Evolutionary conservation across 2,113 vertebrate species (phyloP).

Genomic region (Oryzias curvinotus): DNA sequence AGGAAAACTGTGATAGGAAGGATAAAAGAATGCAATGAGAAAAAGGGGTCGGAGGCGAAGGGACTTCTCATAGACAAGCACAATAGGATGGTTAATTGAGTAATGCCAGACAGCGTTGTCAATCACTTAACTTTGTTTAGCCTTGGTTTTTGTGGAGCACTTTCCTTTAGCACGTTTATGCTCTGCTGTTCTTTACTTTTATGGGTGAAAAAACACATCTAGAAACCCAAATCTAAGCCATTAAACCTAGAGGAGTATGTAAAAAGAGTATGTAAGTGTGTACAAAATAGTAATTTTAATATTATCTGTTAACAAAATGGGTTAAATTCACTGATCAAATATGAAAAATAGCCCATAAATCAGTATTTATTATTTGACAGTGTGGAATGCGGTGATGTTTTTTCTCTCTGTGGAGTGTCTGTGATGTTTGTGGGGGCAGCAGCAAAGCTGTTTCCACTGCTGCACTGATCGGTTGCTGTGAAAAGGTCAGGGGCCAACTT

Average conservation of each 20-base stretch:
- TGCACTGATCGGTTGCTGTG: constrained; percentile 47
- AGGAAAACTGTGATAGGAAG: constrained; percentile 89
- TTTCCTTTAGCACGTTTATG: constrained; percentile 59
- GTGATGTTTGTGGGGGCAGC: constrained; percentile 69
- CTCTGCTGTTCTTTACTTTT: background rate
- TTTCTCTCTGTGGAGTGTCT: constrained; percentile 33
- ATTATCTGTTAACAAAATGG: too few species aligned
- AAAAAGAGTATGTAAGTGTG: too few species aligned
- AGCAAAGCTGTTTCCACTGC: constrained; percentile 70
- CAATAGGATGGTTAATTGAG: constrained; percentile 99
- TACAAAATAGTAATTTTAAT: too few species aligned
- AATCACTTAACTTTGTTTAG: constrained; percentile 98
- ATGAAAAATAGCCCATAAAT: background rate
- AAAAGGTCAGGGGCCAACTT: constrained; percentile 88
- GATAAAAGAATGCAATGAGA: constrained; percentile 73
- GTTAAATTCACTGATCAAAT: background rate
- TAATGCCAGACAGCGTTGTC: constrained; percentile 98
- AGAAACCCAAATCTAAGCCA: too few species aligned
- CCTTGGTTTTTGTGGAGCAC: constrained; percentile 60
- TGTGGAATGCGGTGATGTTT: constrained; percentile 46
- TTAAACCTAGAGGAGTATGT: too few species aligned
- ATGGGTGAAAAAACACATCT: background rate
- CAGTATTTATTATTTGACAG: constrained; percentile 10
- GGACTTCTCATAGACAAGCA: constrained; percentile 88
- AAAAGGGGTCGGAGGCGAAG: constrained; percentile 67